Evolutionary conservation across 2,888 invertebrate genomes (phyloP).

Genomic region (Amphipyra tragopoginis): DNA sequence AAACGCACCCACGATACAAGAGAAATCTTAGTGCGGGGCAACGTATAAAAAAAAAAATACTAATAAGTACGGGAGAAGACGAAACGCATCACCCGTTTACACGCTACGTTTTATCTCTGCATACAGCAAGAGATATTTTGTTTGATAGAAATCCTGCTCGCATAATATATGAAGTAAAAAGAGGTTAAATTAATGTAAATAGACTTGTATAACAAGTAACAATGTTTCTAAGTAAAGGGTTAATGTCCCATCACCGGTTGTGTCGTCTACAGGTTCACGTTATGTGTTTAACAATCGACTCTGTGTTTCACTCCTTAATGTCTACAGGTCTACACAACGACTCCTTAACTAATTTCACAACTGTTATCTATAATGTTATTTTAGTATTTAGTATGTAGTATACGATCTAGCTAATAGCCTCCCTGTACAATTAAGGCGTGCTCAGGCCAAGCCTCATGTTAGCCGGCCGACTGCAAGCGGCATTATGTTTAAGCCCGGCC

Average conservation of each 20-base stretch:
- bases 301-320: constrained; percentile 48
- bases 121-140: too few relatives aligned
- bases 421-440: constrained; percentile 18
- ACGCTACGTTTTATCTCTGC: too few relatives aligned
- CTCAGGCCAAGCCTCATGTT: not conserved
- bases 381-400: constrained; percentile 53
- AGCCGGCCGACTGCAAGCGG: not conserved
- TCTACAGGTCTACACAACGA: constrained; percentile 55
- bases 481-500: too few relatives aligned
- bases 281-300: constrained; percentile 53
- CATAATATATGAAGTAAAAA: too few relatives aligned
- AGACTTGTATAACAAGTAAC: too few relatives aligned
- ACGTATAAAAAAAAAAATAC: too few relatives aligned
- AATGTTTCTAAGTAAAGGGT: constrained; percentile 55
- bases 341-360: constrained; percentile 52
- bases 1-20: too few relatives aligned
- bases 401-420: constrained; percentile 30
- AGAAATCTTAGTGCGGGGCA: too few relatives aligned
- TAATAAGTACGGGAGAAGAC: too few relatives aligned
- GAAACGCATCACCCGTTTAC: too few relatives aligned
- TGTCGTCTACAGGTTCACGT: constrained; percentile 45
- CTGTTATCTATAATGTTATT: constrained; percentile 13
- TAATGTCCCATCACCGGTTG: constrained; percentile 35
- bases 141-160: too few relatives aligned
- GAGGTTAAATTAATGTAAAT: too few relatives aligned